Percentiles rank a stretch among this genome's conserved stretches.
Conservation (phyloP, 1,140 invertebrate genomes). For the Sycophaga agraensis region DNA sequence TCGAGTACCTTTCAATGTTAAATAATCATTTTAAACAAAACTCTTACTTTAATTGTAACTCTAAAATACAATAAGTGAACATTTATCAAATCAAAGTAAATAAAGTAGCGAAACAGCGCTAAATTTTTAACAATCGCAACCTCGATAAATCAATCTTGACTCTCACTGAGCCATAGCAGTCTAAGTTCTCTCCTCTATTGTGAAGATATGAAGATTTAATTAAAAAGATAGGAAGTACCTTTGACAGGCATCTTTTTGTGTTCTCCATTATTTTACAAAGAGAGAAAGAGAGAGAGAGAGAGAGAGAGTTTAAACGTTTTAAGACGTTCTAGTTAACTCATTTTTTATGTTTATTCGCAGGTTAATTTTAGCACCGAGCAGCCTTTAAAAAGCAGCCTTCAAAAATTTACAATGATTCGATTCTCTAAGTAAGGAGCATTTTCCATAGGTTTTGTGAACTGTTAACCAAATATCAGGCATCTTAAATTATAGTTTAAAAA, state of each 20-base stretch:
- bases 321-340: not conserved
- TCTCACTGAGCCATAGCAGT: constrained; percentile 51
- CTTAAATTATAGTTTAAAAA: constrained; percentile 11
- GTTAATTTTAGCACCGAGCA: constrained; percentile 21
- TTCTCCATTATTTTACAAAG: not conserved
- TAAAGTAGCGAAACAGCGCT: not conserved
- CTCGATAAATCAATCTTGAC: constrained; percentile 46
- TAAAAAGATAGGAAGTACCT: not conserved
- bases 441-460: not conserved
- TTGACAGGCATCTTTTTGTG: not conserved
- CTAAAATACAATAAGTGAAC: too few relatives aligned
- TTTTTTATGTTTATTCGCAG: constrained; percentile 4
- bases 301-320: constrained; percentile 6
- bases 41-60: too few relatives aligned
- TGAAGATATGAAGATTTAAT: constrained; percentile 3
- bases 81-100: not conserved
- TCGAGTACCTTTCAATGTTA: too few relatives aligned
- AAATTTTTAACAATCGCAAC: constrained; percentile 5
- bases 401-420: constrained; percentile 14
- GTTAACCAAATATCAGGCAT: not conserved
- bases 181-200: constrained; percentile 51
- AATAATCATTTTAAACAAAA: too few relatives aligned
- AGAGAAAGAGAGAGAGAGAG: too few relatives aligned
- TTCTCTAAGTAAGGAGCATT: not conserved
- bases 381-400: constrained; percentile 4